Evolutionary conservation across 2,888 invertebrate genomes (phyloP), one percentile per base, ranked within the genome.

Genomic region (Microctonus brassicae): DNA sequence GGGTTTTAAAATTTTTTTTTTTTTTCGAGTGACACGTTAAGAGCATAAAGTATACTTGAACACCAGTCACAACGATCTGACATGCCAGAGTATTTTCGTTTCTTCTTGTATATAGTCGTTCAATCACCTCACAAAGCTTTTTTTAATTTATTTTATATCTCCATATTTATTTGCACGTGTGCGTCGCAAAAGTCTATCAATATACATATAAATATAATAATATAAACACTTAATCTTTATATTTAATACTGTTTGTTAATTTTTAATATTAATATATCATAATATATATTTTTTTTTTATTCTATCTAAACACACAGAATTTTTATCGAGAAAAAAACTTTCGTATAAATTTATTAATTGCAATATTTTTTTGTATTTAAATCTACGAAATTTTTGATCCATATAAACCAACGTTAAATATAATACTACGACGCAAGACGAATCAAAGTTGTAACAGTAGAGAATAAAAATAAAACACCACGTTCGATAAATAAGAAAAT

Each of bases 11-110:
- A 5, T 29, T 29, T 29, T 29, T 29, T 34, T 34, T 60, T 60
- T 17, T 60, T 17, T 33, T 5, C 34, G 34, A 20, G 11, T 20
- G 22, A 60, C 17, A 22, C n/a, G n/a, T 34, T 60, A 10, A 60
- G 26, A 7, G n/a, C 10, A 24, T 64, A 20, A 29, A 52, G 26
- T 20, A 52, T 52, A 29, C 52, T 64, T 20, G 52, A 64, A 47
- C 29, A 33, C 29, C 11, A 17, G 17, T 58, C 29, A 17, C 63
- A 26, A 64, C 63, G 20, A 42, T 64, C 29, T 64, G 63, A 64
- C 63, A 52, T 52, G 33, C 63, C 63, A 64, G n/a, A 33, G 20
- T 42, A 7, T 29, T 29, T 29, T 29, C 29, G 3, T 29, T 29
- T 7, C 29, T 5, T 3, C 7, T 7, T 3, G 52, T 29, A 26